These are phyloP conservation scores for Amphiduros pacificus DNA, from an alignment of 2,888 invertebrate species.

Conservation along the genomic window DNA sequence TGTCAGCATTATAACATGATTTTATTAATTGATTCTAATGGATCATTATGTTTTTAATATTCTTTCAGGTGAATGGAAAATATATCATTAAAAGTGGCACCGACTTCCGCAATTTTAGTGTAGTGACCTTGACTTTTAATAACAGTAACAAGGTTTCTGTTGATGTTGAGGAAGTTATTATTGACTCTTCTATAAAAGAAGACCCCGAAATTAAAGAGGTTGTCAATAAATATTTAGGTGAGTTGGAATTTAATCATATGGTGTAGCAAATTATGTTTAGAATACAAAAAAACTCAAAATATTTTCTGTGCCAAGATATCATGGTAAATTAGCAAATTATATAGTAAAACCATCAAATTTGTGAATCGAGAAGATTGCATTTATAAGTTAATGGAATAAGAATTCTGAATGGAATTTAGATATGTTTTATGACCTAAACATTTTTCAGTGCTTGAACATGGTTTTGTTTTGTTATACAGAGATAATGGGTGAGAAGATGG, in stretches of 20 bases:
- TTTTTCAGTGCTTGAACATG: not conserved
- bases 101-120: slow-evolving; percentile 86
- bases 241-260: slow-evolving; percentile 6
- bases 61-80: slow-evolving; percentile 72
- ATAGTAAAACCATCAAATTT: not conserved
- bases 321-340: not conserved
- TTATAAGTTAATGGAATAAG: not conserved
- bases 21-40: not conserved
- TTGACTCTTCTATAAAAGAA: slow-evolving; percentile 66
- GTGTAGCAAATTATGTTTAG: too few relatives aligned
- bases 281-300: not conserved
- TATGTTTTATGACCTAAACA: not conserved
- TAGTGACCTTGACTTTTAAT: slow-evolving; percentile 70
- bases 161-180: slow-evolving; percentile 71
- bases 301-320: not conserved
- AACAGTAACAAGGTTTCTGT: slow-evolving; percentile 62
- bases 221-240: slow-evolving; percentile 74
- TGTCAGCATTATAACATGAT: too few relatives aligned
- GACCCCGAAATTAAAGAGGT: slow-evolving; percentile 73
- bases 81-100: slow-evolving; percentile 87
- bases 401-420: not conserved
- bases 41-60: not conserved
- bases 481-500: slow-evolving; percentile 68
- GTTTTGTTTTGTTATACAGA: slow-evolving; percentile 34
- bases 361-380: not conserved